Evolutionary conservation across 64 coral and sea anemone species (phyloP).

Genomic region (Trachythela sp.): DNA sequence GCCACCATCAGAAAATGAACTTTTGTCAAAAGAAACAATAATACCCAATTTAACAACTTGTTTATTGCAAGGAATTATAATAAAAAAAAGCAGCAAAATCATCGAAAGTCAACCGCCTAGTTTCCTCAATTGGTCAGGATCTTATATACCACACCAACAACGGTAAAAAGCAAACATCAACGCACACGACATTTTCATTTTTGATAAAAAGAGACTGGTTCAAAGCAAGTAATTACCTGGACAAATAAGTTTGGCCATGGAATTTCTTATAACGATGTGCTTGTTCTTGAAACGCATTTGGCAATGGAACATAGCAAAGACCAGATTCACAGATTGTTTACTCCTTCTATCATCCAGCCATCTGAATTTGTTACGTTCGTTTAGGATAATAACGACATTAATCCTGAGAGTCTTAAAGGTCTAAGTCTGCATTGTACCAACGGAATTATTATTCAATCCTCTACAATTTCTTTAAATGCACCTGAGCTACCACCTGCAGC

Average conservation of each 20-base stretch:
- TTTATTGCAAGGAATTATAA: background rate
- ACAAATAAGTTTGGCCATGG: constrained; percentile 13
- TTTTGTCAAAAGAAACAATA: background rate
- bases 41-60: background rate
- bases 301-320: background rate
- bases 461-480: background rate
- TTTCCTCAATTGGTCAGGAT: background rate
- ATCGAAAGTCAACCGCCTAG: background rate
- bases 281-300: background rate
- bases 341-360: background rate
- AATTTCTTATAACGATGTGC: background rate
- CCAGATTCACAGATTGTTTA: background rate
- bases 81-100: background rate
- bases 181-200: background rate
- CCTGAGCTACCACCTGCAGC: background rate
- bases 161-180: background rate
- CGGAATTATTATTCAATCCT: background rate
- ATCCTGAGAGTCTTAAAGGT: background rate
- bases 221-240: background rate
- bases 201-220: background rate
- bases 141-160: background rate
- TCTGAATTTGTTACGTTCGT: background rate
- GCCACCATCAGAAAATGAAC: background rate
- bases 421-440: constrained; percentile 9
- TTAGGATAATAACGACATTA: constrained; percentile 14